Percentiles rank a stretch among this genome's conserved stretches.
Evolutionary conservation across 2,113 vertebrate genomes (phyloP).

Genomic region (Chelonoidis abingdonii): DNA sequence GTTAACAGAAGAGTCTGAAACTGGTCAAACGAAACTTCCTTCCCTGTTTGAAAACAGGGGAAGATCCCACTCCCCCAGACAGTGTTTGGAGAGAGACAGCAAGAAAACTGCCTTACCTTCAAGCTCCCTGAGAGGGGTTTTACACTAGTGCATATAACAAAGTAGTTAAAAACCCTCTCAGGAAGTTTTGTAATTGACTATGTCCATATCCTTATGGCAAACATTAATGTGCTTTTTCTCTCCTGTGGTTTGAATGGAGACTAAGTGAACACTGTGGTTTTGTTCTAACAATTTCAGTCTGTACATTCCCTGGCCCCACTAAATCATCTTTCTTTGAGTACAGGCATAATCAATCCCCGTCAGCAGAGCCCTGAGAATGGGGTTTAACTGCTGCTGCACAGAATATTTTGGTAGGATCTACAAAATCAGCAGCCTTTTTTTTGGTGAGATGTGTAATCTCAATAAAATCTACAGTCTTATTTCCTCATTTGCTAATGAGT

Average conservation of each 20-base stretch:
- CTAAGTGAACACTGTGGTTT: background rate
- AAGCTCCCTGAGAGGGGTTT: background rate
- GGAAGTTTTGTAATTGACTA: background rate
- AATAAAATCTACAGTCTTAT: conserved; percentile 2
- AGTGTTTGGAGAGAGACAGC: conserved; percentile 16
- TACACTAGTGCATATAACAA: background rate
- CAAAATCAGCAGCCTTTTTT: background rate
- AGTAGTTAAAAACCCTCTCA: background rate
- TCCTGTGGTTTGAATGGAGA: background rate
- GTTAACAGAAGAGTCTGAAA: background rate
- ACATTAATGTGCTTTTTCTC: background rate
- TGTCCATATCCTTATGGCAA: background rate
- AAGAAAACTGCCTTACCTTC: conserved; percentile 12
- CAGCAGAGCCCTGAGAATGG: conserved; percentile 21
- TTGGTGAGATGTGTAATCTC: background rate
- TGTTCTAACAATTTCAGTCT: fast-evolving
- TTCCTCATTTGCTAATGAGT: background rate
- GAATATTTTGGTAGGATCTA: conserved; percentile 32
- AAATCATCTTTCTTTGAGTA: conserved; percentile 36
- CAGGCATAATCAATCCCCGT: conserved; percentile 11
- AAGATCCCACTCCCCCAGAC: conserved; percentile 2
- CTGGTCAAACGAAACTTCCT: fast-evolving
- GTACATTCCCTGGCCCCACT: conserved; percentile 28
- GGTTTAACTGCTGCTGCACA: background rate
- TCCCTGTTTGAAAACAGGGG: background rate